Conservation (phyloP, 1,140 invertebrate genomes). For the Ladona fulva region DNA sequence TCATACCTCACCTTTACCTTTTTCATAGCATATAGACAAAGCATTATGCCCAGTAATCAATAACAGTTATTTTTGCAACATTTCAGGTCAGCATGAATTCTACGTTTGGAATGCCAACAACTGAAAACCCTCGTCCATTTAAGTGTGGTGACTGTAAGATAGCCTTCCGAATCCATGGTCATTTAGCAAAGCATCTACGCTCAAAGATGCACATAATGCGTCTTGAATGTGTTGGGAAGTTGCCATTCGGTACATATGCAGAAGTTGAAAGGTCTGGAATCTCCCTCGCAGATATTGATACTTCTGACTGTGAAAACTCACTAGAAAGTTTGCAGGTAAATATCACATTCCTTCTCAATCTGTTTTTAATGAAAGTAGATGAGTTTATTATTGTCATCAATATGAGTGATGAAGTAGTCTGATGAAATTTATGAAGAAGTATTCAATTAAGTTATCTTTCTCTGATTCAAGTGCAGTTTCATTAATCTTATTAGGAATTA, state of each 20-base stretch:
- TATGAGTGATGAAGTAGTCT: too few relatives aligned
- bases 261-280: constrained; percentile 86
- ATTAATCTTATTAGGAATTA: too few relatives aligned
- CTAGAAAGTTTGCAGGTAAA: constrained; percentile 69
- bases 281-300: constrained; percentile 87
- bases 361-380: too few relatives aligned
- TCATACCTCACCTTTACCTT: too few relatives aligned
- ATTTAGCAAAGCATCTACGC: constrained; percentile 90
- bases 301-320: constrained; percentile 87
- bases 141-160: constrained; percentile 93
- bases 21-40: too few relatives aligned
- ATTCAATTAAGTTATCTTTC: too few relatives aligned
- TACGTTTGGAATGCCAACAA: constrained; percentile 71
- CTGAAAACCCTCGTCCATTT: constrained; percentile 85
- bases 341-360: constrained; percentile 14
- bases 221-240: constrained; percentile 81
- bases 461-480: too few relatives aligned
- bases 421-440: too few relatives aligned
- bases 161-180: constrained; percentile 91
- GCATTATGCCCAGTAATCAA: not conserved
- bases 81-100: constrained; percentile 64
- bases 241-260: constrained; percentile 92
- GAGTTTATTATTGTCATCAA: too few relatives aligned
- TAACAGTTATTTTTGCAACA: constrained; percentile 15
- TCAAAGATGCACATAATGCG: constrained; percentile 97